These are phyloP conservation scores for Drosophila mettleri DNA, from an alignment of 2,888 invertebrate species.

Conservation along the genomic window DNA sequence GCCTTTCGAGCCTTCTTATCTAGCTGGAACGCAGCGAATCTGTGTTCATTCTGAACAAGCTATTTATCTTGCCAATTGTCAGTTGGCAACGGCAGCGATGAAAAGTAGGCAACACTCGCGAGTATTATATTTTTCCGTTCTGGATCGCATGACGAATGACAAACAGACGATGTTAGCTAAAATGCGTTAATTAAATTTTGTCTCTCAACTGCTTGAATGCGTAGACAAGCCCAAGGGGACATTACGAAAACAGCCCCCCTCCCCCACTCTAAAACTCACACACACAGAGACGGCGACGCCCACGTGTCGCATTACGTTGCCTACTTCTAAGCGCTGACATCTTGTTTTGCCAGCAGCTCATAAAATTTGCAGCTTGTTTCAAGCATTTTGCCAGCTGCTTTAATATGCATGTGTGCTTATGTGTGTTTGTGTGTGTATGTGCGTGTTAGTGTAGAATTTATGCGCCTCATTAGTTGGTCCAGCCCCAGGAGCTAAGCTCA, in stretches of 20 bases:
- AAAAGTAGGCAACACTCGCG: constrained; percentile 48
- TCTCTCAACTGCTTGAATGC: constrained; percentile 62
- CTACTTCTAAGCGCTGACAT: constrained; percentile 66
- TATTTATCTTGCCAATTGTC: constrained; percentile 40
- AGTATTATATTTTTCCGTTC: constrained; percentile 21
- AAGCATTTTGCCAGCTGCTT: constrained; percentile 59
- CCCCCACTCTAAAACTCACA: not conserved
- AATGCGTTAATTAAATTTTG: constrained; percentile 78
- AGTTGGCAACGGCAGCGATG: constrained; percentile 23
- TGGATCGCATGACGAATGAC: constrained; percentile 60
- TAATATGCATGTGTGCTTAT: constrained; percentile 43
- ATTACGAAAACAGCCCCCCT: constrained; percentile 20
- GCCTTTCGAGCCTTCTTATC: constrained; percentile 1
- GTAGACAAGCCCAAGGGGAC: constrained; percentile 49
- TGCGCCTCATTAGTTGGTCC: constrained; percentile 82
- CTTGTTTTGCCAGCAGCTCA: constrained; percentile 70
- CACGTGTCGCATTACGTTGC: constrained; percentile 50
- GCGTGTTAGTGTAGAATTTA: constrained; percentile 69
- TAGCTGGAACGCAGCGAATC: constrained; percentile 14
- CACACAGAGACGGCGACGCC: constrained; percentile 7
- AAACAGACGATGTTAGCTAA: constrained; percentile 49
- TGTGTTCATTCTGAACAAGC: constrained; percentile 8
- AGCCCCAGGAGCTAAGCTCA: constrained; percentile 42
- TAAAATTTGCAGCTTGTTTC: constrained; percentile 76
- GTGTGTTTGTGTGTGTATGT: constrained; percentile 27